Base-by-base conservation (phyloP, 2,888 invertebrate genomes). In the Limnephilus lunatus region DNA sequence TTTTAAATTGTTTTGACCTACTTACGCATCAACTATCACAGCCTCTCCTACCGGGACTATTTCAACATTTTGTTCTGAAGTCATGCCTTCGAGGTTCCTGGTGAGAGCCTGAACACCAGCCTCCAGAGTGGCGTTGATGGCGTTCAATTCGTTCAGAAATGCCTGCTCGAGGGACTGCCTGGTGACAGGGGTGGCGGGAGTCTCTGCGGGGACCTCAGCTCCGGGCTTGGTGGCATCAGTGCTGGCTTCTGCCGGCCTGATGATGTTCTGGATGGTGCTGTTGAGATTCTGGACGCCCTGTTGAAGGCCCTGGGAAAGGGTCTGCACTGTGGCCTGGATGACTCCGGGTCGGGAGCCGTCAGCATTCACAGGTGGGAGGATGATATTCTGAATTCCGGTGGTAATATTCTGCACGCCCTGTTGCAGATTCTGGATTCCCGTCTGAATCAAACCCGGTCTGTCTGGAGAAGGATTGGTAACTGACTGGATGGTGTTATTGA, bases 261-360 rank as follows among this genome's bases (percentile, higher is more conserved):
- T 53, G 81, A 92, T 92, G 81, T 85, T 89, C 87, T 93, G 93
- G n/a, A 92, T 80, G 83, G 92, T 92, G 83, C 80, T 87, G 82
- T 90, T 90, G 39, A 92, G 39, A 30, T 48, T 90, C 35, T 92
- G 85, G 35, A 93, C 90, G 83, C 93, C 92, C 14, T 48, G 32
- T 31, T 92, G 91, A 14, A 93, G 68, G 15, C 80, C 85, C 25
- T 81, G 81, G 53, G 87, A 85, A 4, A 93, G 85, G 89, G 89
- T 92, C 68, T 93, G 91, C 19, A 92, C 83, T 19, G 89, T 83
- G 35, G 91, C 91, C 81, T 88, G 89, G 15, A 92, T 80, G 48
- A 88, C 80, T 9, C 80, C 80, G 9, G 85, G 85, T 2, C 82
- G 91, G 12, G 88, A 35, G 14, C 90, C 92, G 19, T 90, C 92